phyloP scores from a whole-genome alignment of 2,797 vertebrate genomes.

The Fratercula arctica region DNA sequence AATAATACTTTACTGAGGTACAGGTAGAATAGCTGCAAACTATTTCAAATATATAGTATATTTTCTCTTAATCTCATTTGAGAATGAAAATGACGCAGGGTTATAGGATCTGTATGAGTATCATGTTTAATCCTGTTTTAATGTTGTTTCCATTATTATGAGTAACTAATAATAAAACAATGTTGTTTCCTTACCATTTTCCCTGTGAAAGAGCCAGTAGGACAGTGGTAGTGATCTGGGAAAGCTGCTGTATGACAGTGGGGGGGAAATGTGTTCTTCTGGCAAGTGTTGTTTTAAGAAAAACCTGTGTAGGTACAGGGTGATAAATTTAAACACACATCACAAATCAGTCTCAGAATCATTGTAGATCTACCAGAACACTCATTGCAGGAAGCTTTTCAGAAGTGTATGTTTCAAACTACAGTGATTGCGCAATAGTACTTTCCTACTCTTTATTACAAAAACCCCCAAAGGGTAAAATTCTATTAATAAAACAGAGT shows the following conservation, averaged over 20 bases:
- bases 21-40: background rate
- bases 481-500: background rate
- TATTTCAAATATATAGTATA: background rate
- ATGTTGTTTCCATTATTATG: background rate
- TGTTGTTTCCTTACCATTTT: background rate
- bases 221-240: background rate
- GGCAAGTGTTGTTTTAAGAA: background rate
- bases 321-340: background rate
- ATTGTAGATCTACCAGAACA: background rate
- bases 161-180: background rate
- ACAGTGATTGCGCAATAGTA: background rate
- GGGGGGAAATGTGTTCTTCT: background rate
- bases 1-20: background rate
- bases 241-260: background rate
- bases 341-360: background rate
- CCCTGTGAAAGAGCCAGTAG: background rate
- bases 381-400: background rate
- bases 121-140: background rate
- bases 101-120: background rate
- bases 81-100: background rate
- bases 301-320: background rate
- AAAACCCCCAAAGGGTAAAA: background rate
- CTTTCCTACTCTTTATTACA: background rate
- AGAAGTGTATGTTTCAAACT: background rate
- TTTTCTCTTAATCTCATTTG: background rate